Evolutionary conservation across 2,797 vertebrate genomes (phyloP).

Genomic region (Tokudaia tokunoshimensis): DNA sequence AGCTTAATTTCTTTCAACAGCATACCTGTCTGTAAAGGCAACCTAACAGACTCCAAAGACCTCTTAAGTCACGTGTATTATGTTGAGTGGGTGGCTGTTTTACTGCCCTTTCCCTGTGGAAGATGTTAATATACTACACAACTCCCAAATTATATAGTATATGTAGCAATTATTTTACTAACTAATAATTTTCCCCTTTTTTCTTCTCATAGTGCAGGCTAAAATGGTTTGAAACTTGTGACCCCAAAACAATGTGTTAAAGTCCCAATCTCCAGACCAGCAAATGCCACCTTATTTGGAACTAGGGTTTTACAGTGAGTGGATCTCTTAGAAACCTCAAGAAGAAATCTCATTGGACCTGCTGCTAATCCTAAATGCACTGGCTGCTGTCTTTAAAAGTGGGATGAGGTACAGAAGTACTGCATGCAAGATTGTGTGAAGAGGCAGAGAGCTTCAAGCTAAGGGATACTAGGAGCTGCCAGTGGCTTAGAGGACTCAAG

Average conservation of each 20-base stretch:
- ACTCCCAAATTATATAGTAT: constrained; percentile 48
- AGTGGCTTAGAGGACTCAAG: background rate
- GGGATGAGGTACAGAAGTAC: background rate
- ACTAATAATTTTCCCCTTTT: background rate
- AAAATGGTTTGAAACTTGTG: background rate
- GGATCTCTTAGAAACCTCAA: background rate
- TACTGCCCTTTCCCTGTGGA: constrained; percentile 4
- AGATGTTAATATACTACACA: constrained; percentile 59
- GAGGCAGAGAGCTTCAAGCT: background rate
- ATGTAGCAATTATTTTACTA: constrained; percentile 31
- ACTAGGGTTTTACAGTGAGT: background rate
- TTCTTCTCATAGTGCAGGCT: background rate
- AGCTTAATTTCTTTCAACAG: constrained; percentile 1
- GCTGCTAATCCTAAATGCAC: background rate
- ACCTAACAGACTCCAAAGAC: constrained; percentile 30
- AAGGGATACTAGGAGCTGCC: too few species aligned
- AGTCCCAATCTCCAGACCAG: background rate
- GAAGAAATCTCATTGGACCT: background rate
- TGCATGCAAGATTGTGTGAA: background rate
- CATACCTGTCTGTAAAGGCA: background rate
- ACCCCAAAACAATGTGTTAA: background rate
- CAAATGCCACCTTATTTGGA: background rate
- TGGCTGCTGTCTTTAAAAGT: background rate
- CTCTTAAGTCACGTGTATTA: background rate
- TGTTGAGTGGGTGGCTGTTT: constrained; percentile 27